These are phyloP conservation scores for Lithophane socia DNA, from an alignment of 2,888 invertebrate species.

Conservation along the genomic window DNA sequence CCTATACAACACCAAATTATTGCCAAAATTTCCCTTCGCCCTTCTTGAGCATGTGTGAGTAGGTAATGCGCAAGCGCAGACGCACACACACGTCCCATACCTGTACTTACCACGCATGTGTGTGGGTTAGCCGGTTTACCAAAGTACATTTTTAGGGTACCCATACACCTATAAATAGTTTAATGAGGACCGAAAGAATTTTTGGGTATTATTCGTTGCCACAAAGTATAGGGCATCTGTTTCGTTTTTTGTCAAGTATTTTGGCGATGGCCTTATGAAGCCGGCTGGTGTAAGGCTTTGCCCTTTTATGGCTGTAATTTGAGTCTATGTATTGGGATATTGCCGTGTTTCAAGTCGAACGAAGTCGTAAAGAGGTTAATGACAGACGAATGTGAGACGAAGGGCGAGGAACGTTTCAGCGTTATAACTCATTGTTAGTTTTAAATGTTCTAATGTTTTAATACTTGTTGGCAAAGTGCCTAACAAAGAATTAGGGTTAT, in stretches of 20 bases:
- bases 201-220: constrained; percentile 66
- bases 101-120: constrained; percentile 59
- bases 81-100: constrained; percentile 51
- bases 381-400: constrained; percentile 8
- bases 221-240: constrained; percentile 58
- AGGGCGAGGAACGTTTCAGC: neutral
- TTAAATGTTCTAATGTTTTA: neutral
- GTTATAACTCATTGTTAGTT: constrained; percentile 19
- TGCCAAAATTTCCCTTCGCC: constrained; percentile 89
- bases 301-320: constrained; percentile 51
- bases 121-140: constrained; percentile 83
- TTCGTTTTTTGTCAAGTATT: constrained; percentile 48
- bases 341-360: constrained; percentile 25
- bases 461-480: neutral
- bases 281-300: constrained; percentile 31
- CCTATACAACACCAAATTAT: constrained; percentile 78
- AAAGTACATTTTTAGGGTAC: constrained; percentile 83
- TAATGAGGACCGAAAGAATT: constrained; percentile 73
- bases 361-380: constrained; percentile 38
- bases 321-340: constrained; percentile 49
- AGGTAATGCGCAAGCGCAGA: constrained; percentile 68
- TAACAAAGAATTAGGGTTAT: neutral
- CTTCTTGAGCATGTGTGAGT: constrained; percentile 75
- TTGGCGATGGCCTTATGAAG: constrained; percentile 34
- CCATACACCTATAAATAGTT: constrained; percentile 80